Evolutionary conservation across 1,140 invertebrate genomes (phyloP).

Genomic region (Pachypsylla venusta): DNA sequence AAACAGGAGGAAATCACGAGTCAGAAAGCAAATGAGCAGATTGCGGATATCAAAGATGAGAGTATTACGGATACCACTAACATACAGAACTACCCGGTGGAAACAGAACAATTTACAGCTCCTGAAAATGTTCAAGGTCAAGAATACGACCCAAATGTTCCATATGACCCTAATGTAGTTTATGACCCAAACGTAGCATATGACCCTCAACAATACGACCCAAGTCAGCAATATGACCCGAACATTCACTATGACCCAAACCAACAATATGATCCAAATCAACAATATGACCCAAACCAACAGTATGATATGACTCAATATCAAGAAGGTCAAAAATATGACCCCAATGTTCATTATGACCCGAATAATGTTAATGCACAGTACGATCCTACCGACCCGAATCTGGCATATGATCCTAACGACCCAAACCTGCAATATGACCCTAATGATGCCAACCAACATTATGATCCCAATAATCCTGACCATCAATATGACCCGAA

Average conservation of each 20-base stretch:
- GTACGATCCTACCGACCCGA: neutral
- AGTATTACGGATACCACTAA: too few relatives aligned
- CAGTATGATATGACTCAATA: neutral
- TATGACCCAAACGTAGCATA: neutral
- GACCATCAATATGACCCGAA: neutral
- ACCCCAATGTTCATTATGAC: neutral
- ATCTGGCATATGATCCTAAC: neutral
- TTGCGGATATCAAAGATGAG: too few relatives aligned
- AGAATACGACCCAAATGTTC: neutral
- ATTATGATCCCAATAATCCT: neutral
- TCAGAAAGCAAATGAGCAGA: too few relatives aligned
- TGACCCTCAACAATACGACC: conserved; percentile 7
- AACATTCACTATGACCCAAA: neutral
- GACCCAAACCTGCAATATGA: neutral
- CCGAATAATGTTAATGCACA: neutral
- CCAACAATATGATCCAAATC: neutral
- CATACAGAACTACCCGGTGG: too few relatives aligned
- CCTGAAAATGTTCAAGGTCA: too few relatives aligned
- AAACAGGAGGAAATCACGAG: too few relatives aligned
- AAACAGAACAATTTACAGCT: too few relatives aligned
- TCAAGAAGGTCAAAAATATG: neutral
- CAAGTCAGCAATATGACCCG: neutral
- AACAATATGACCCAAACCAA: neutral
- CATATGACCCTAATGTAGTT: neutral
- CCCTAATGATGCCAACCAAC: neutral